phyloP scores from a whole-genome alignment of 1,140 invertebrate species.

The Planococcus citri region DNA sequence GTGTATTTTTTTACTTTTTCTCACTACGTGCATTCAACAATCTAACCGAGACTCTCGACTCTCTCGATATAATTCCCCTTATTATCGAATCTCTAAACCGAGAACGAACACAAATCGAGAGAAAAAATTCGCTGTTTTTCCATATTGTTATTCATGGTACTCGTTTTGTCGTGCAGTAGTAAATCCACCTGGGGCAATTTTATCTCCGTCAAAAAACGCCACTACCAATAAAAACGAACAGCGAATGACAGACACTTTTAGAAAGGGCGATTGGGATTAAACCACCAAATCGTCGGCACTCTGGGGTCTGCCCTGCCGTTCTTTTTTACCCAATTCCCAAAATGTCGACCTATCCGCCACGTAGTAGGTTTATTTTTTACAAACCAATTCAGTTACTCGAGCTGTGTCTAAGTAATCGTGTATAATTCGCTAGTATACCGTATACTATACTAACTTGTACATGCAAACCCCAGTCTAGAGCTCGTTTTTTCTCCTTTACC shows the following conservation, averaged over 20 bases:
- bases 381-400: too few species aligned
- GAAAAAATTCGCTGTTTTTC: too few species aligned
- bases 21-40: too few species aligned
- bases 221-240: not conserved
- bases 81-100: too few species aligned
- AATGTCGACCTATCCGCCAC: not conserved
- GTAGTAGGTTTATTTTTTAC: not conserved
- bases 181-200: not conserved
- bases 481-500: too few species aligned
- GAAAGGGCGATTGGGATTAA: conserved; percentile 2
- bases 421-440: not conserved
- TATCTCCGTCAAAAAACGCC: not conserved
- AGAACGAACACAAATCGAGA: too few species aligned
- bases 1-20: too few species aligned
- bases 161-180: not conserved
- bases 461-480: too few species aligned
- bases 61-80: too few species aligned
- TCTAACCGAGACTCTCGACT: too few species aligned
- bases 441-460: not conserved
- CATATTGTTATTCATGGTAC: not conserved
- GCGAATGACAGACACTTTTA: conserved; percentile 1
- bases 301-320: not conserved
- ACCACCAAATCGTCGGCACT: not conserved
- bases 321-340: not conserved
- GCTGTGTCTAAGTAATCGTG: too few species aligned